A percentile compares a stretch with the other conserved stretches of the same genome.
Evolutionary conservation across 1,140 invertebrate genomes (phyloP).

Genomic region (Macrosteles quadrilineatus): DNA sequence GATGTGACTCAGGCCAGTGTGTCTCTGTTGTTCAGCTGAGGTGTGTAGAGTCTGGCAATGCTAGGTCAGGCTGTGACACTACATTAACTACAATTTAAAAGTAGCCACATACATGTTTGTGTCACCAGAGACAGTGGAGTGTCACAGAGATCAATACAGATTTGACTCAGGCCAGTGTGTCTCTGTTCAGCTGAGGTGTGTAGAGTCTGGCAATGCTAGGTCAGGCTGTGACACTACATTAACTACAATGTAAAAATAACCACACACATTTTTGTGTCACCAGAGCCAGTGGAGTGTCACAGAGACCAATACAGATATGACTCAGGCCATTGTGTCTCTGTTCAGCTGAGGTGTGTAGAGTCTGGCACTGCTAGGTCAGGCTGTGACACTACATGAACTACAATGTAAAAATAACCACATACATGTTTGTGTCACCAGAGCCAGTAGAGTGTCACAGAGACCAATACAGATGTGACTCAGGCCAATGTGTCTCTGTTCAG

Average conservation of each 20-base stretch:
- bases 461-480: conserved; percentile 50
- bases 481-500: conserved; percentile 51
- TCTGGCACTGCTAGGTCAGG: conserved; percentile 42
- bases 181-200: conserved; percentile 45
- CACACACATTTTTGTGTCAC: too few relatives aligned
- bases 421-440: too few relatives aligned
- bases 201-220: conserved; percentile 39
- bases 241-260: too few relatives aligned
- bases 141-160: conserved; percentile 44
- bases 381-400: too few relatives aligned
- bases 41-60: conserved; percentile 45
- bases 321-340: conserved; percentile 52
- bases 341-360: conserved; percentile 46
- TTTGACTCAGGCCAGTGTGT: conserved; percentile 54
- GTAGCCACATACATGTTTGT: too few relatives aligned
- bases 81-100: too few relatives aligned
- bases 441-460: conserved; percentile 34
- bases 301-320: conserved; percentile 48
- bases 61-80: conserved; percentile 48
- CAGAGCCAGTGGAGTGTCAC: conserved; percentile 34
- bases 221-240: conserved; percentile 50
- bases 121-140: too few relatives aligned
- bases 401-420: too few relatives aligned
- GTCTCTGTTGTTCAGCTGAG: conserved; percentile 44
- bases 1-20: conserved; percentile 52